Percentiles rank a stretch among this genome's conserved stretches.
Conservation (phyloP, 2,113 vertebrate species). For the Gnathonemus longibarbis region DNA sequence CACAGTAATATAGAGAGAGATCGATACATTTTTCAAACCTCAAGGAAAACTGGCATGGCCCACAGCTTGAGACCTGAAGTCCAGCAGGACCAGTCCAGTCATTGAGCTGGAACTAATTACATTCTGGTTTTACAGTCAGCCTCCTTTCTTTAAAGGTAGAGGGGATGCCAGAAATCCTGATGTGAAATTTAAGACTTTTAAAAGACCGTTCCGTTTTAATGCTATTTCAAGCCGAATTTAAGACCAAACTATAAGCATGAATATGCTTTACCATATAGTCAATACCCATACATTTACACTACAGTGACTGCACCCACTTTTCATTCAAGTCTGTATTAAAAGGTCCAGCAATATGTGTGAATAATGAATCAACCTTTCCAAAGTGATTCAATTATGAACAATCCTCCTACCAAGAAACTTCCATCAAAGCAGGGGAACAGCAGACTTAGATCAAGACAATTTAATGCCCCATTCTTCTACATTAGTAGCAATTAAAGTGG, state of each 20-base stretch:
- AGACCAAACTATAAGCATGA: background rate
- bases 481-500: too few species aligned
- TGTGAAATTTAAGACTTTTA: background rate
- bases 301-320: background rate
- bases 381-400: background rate
- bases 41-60: background rate
- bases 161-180: background rate
- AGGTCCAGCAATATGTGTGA: background rate
- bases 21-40: background rate
- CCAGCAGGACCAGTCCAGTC: background rate
- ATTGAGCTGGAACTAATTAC: background rate
- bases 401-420: background rate
- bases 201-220: background rate
- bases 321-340: background rate
- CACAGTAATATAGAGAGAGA: background rate
- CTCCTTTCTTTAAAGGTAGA: background rate
- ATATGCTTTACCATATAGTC: background rate
- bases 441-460: too few species aligned
- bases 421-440: too few species aligned
- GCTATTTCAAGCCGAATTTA: background rate
- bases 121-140: background rate
- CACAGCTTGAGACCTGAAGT: background rate
- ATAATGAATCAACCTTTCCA: background rate
- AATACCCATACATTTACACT: background rate
- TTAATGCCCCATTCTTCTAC: too few species aligned